Conservation (phyloP, 2,797 vertebrate species). For the Vultur gryphus region DNA sequence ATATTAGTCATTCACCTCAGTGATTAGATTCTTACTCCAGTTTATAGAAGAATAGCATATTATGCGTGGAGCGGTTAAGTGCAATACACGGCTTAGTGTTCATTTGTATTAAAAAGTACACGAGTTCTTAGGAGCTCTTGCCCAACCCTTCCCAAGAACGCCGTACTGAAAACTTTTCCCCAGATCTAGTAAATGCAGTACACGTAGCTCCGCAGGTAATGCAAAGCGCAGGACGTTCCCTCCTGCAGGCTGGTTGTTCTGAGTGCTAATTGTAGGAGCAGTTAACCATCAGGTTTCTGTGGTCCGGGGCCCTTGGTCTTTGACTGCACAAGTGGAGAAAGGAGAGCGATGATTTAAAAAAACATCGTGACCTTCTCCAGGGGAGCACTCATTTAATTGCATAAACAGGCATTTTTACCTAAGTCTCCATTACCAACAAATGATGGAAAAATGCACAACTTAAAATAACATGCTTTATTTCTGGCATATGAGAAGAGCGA, state of each 20-base stretch:
- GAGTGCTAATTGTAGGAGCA: background rate
- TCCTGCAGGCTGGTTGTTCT: background rate
- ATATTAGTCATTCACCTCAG: constrained; percentile 34
- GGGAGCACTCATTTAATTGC: background rate
- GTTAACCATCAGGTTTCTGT: background rate
- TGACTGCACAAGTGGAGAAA: background rate
- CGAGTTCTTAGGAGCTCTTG: background rate
- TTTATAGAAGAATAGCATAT: background rate
- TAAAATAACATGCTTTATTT: background rate
- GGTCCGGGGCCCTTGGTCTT: background rate
- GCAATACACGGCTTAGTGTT: background rate
- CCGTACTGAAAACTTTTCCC: background rate
- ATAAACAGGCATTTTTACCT: background rate
- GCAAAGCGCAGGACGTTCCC: background rate
- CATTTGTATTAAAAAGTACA: background rate
- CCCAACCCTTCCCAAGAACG: background rate
- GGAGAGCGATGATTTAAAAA: background rate
- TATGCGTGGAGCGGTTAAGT: background rate
- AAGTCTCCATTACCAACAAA: background rate
- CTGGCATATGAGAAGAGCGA: background rate
- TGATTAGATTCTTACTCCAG: background rate
- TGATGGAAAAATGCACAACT: background rate
- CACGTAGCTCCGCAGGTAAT: background rate
- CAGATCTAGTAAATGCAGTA: background rate
- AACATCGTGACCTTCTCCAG: background rate